phyloP scores from a whole-genome alignment of 53 echinoderm and acorn worm species.

The Paelopatides confundens region DNA sequence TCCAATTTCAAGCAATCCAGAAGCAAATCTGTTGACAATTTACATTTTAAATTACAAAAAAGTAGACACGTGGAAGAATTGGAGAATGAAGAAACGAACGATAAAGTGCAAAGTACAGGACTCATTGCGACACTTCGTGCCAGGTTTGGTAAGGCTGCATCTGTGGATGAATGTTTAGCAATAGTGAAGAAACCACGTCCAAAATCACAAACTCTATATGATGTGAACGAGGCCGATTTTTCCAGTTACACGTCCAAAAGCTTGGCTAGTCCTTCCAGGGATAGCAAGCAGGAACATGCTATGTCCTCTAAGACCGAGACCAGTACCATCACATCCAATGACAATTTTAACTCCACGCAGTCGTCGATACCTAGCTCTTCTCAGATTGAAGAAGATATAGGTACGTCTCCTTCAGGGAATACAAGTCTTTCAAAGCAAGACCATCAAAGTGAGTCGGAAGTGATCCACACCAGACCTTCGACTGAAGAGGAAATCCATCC shows the following conservation, averaged over 20 bases:
- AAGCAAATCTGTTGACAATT: slow-evolving; percentile 35
- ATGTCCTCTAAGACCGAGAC: neutral
- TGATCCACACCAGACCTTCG: neutral
- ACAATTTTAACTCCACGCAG: neutral
- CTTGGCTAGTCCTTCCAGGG: neutral
- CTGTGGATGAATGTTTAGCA: slow-evolving; percentile 15
- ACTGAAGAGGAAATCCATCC: neutral
- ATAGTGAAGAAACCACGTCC: slow-evolving; percentile 15
- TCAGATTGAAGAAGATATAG: neutral
- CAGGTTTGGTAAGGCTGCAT: slow-evolving; percentile 41
- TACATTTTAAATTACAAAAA: neutral
- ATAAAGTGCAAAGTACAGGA: slow-evolving; percentile 8
- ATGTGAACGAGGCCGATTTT: neutral
- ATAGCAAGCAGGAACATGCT: neutral
- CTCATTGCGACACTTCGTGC: neutral
- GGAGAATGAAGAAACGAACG: neutral
- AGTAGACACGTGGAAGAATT: neutral
- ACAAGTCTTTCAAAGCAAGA: neutral
- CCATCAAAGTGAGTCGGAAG: neutral
- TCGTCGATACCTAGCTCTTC: neutral
- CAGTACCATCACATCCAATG: neutral
- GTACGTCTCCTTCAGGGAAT: neutral
- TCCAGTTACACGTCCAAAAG: neutral
- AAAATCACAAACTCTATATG: slow-evolving; percentile 15
- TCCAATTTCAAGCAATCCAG: slow-evolving; percentile 3